Base-by-base conservation (phyloP, 2,888 invertebrate genomes). In the Drosophila tanythrix region DNA sequence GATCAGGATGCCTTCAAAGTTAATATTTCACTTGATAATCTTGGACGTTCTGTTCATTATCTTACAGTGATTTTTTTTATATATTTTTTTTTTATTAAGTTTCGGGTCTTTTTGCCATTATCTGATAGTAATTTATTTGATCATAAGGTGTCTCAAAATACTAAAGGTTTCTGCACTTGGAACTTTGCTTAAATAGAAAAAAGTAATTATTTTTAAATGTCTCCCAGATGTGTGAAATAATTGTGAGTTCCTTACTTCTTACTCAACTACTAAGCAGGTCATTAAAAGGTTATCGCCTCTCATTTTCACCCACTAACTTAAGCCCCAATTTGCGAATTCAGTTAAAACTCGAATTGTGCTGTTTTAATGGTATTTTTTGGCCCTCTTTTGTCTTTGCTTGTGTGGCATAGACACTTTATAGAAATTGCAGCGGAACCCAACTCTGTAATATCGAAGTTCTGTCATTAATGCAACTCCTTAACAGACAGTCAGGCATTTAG, bases 381-480 rank as follows among this genome's bases (percentile, higher is more conserved):
- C 31, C 29, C 25, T 51, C 27, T 13, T 35, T 33, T 27, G 50
- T 33, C 29, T 66, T 66, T 46, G 68, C 53, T 68, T 48, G 69
- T 67, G 15, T 46, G 46, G 31, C 55, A 33, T 33, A 27, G 36
- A 48, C 50, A 50, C 35, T 36, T 60, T 36, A 52, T 40, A 57
- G 35, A 51, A 62, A 55, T 27, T 21, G 5, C 8, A n/a, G 27
- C 46, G 50, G 29, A 78, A 48, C 57, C 21, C 64, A 63, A 63
- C 53, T 48, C 36, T 35, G 50, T 52, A 48, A 61, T 67, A 74
- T 69, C 51, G 55, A 64, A 74, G 65, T 74, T 59, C 51, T 29
- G 53, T 55, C 59, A 46, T 68, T 82, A 73, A 71, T 85, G 81
- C 77, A 83, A 68, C 73, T 76, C 65, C 66, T 76, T 66, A 83